Conservation (phyloP, 2,888 invertebrate genomes). For the Zhuqinia jingwanae region DNA sequence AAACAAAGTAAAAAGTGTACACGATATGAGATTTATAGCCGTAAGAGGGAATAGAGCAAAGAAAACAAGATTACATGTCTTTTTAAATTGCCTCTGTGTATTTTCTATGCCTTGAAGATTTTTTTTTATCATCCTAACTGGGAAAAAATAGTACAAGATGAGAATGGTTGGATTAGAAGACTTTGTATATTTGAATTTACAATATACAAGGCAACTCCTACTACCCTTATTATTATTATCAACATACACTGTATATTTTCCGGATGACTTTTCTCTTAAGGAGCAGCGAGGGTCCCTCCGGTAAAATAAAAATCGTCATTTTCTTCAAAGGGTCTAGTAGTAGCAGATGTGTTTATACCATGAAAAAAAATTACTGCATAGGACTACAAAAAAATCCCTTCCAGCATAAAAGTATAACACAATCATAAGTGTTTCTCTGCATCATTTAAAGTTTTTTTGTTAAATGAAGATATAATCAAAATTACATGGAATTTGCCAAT, state of each 20-base stretch:
- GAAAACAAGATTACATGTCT: neutral
- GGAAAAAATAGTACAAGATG: neutral
- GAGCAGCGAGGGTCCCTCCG: too few relatives aligned
- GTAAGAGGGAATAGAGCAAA: neutral
- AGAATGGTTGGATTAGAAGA: too few relatives aligned
- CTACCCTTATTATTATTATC: neutral
- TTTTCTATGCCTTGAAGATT: neutral
- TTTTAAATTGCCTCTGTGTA: neutral
- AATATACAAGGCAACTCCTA: neutral
- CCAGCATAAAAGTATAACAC: too few relatives aligned
- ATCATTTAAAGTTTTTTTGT: too few relatives aligned
- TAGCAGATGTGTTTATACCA: too few relatives aligned
- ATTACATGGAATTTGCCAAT: neutral
- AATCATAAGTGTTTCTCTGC: too few relatives aligned
- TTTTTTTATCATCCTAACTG: neutral
- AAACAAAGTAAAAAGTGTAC: neutral
- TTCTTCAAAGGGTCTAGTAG: too few relatives aligned
- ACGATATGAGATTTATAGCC: constrained; percentile 50
- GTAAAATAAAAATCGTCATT: too few relatives aligned
- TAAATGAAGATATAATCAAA: neutral
- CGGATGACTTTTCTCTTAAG: too few relatives aligned
- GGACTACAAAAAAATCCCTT: too few relatives aligned
- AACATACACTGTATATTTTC: too few relatives aligned
- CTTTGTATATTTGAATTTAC: constrained; percentile 1
- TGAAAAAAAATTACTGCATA: too few relatives aligned